Conservation (phyloP, 2,888 invertebrate species). For the Ypsolopha scabrella region DNA sequence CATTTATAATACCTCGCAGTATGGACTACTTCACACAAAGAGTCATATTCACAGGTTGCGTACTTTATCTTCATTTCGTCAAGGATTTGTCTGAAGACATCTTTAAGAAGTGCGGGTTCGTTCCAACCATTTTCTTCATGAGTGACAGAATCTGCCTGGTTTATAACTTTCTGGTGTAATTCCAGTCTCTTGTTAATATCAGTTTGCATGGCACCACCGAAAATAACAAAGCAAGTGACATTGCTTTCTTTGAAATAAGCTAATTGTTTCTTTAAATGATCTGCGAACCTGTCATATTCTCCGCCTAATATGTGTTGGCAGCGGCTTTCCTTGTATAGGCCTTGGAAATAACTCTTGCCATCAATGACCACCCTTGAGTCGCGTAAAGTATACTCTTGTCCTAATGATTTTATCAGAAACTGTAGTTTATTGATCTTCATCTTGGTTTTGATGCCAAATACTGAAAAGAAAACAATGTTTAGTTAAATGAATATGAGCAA, state of each 20-base stretch:
- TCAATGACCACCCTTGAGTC: slow-evolving; percentile 14
- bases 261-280: slow-evolving; percentile 8
- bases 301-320: slow-evolving; percentile 19
- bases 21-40: slow-evolving; percentile 15
- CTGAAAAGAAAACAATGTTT: too few relatives aligned
- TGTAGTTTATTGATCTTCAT: slow-evolving; percentile 13
- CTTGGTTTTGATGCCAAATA: neutral
- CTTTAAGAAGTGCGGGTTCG: slow-evolving; percentile 15
- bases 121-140: slow-evolving; percentile 11
- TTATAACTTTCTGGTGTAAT: slow-evolving; percentile 14
- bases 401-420: slow-evolving; percentile 5
- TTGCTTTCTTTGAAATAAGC: slow-evolving; percentile 8
- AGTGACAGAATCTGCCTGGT: slow-evolving; percentile 7
- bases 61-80: slow-evolving; percentile 19
- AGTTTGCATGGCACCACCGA: slow-evolving; percentile 13
- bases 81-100: slow-evolving; percentile 18
- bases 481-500: too few relatives aligned
- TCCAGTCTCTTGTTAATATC: slow-evolving; percentile 11
- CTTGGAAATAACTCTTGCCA: slow-evolving; percentile 12
- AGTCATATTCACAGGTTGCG: slow-evolving; percentile 18
- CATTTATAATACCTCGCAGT: slow-evolving; percentile 17
- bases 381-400: slow-evolving; percentile 3
- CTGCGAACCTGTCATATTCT: slow-evolving; percentile 14
- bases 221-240: slow-evolving; percentile 13
- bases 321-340: slow-evolving; percentile 17